Evolutionary conservation across 35 echinoderm and acorn worm genomes (phyloP).

Genomic region (Apostichopus parvimensis): DNA sequence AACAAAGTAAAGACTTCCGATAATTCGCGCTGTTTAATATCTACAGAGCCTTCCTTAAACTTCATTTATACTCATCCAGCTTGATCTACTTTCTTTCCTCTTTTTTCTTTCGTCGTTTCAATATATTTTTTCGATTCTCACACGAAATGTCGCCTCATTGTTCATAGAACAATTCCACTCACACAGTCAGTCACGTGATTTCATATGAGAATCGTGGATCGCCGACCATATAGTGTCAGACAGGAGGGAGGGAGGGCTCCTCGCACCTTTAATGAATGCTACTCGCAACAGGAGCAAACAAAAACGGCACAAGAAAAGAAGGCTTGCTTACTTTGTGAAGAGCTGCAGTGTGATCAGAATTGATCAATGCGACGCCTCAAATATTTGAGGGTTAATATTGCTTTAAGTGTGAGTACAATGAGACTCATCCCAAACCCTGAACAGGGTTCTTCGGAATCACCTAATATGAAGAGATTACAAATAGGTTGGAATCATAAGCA

Average conservation of each 20-base stretch:
- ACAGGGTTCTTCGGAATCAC: conserved; percentile 16
- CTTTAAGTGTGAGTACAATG: conserved; percentile 6
- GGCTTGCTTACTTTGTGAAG: conserved; percentile 4
- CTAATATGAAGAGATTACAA: conserved; percentile 11
- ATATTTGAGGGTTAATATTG: conserved; percentile 9
- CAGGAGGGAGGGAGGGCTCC: not conserved
- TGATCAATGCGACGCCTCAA: conserved; percentile 12
- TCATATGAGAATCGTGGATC: too few species aligned
- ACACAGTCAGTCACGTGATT: not conserved
- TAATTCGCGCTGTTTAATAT: too few species aligned
- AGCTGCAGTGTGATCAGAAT: not conserved
- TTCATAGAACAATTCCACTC: not conserved
- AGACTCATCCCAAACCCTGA: conserved; percentile 16
- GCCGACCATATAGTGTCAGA: not conserved
- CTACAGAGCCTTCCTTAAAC: too few species aligned
- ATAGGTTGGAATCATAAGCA: conserved; percentile 22
- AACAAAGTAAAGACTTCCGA: too few species aligned
- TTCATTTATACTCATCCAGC: too few species aligned
- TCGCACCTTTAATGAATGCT: conserved; percentile 3
- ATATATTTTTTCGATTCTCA: not conserved
- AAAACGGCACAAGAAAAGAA: conserved; percentile 12
- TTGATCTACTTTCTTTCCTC: too few species aligned
- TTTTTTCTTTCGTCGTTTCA: too few species aligned
- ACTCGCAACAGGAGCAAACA: conserved; percentile 7
- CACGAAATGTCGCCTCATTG: not conserved